Evolutionary conservation across 92 coral and sea anemone species (phyloP).

Genomic region (Actinostola sp.): DNA sequence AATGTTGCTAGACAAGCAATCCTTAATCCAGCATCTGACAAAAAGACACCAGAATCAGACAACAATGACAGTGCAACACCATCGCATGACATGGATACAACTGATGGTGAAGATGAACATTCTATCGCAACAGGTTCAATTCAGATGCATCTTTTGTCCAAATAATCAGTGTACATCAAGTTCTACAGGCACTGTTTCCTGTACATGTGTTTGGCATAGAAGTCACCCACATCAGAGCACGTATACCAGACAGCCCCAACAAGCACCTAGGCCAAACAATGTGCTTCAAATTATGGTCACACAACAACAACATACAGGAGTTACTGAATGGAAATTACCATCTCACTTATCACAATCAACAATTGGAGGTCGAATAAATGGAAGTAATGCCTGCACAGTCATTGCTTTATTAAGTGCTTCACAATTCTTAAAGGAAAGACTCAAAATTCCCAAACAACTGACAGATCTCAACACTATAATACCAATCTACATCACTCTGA

Average conservation of each 20-base stretch:
- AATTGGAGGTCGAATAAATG: background rate
- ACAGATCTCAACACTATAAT: constrained; percentile 13
- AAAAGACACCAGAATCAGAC: background rate
- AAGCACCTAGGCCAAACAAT: background rate
- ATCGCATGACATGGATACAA: background rate
- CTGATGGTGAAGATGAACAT: background rate
- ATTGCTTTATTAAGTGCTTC: constrained; percentile 30
- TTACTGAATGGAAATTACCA: constrained; percentile 23
- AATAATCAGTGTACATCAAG: background rate
- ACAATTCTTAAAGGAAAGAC: constrained; percentile 25
- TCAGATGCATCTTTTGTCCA: background rate
- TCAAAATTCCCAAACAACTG: constrained; percentile 14
- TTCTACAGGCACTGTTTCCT: background rate
- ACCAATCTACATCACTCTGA: constrained; percentile 14
- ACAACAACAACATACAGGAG: background rate
- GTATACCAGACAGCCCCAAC: background rate
- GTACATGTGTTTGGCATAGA: background rate
- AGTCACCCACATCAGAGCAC: background rate
- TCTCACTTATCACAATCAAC: constrained; percentile 25
- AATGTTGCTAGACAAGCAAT: constrained; percentile 42
- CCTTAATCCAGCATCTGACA: constrained; percentile 16
- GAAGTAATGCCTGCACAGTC: constrained; percentile 48
- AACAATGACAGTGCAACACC: background rate
- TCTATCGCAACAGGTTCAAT: background rate
- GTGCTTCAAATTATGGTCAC: background rate